Evolutionary conservation across 2,888 invertebrate genomes (phyloP), one percentile per base, ranked within the genome.

Genomic region (Drosophila neonasuta): DNA sequence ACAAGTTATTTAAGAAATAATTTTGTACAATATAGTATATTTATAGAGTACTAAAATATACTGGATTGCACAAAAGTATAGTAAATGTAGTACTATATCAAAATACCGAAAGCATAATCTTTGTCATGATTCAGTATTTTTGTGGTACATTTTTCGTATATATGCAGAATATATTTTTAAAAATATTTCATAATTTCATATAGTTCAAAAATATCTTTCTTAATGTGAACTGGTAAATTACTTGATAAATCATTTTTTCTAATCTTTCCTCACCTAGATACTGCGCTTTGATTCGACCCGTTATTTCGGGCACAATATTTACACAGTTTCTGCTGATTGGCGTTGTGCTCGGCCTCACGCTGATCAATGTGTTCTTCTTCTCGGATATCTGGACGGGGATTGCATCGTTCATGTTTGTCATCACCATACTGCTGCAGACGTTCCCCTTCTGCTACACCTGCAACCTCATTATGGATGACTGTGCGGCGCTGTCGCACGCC

Each of bases 361-460:
- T 84, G 13, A 80, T 88, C 17, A 87, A 87, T 51, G 74, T 88
- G 6, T 57, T 78, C 9, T 69, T 86, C 11, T 82, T 82, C 45
- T 79, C 83, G 5, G 78, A 82, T 51, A 34, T 71, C 0, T 77
- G 83, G 66, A 64, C 77, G 3, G 76, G 77, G 34, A 67, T 88
- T 6, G 81, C 86, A 11, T 79, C 77, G 1, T 62, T 70, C 2
- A 55, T 80, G 46, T 84, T 74, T 44, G 59, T 85, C 7, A 56
- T 74, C 17, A 67, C 68, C 9, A 72, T 86, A 15, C 57, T 86
- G 50, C 30, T 82, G 54, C 79, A 88, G 68, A 84, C 86, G 3
- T 81, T 88, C 15, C 87, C 88, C 9, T 81, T 83, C 41, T 88
- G 89, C 58, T 88, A 82, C 46, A 83, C 72, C 15, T 85, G 84